Evolutionary conservation across 1,140 invertebrate genomes (phyloP), one percentile per base, ranked within the genome.

Genomic region (Asobara japonica): DNA sequence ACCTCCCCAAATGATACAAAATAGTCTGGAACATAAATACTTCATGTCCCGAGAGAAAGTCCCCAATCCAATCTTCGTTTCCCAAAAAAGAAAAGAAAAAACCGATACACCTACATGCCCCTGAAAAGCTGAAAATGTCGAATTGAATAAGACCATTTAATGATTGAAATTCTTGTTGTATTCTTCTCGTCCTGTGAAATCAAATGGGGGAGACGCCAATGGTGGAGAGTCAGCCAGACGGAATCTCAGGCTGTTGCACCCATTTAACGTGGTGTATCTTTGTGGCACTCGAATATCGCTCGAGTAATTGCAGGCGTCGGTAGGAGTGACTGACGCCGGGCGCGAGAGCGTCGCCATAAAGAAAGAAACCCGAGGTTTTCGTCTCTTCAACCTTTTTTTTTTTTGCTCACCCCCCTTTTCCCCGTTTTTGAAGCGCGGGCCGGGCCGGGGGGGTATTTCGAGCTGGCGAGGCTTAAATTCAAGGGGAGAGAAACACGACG

Each of bases 241-340:
- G 29, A 62, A 62, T 62, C 27, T 31, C 29, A 62, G 60, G 60
- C 60, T 62, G 60, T 62, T 62, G 60, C 60, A 62, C 60, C 60
- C 60, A 30, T 62, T 62, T 62, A 62, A 30, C 29, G 60, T 62
- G 60, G 60, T 62, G 27, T 62, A 62, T 62, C 25, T 62, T n/a
- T 62, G 60, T 62, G 60, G 60, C 60, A 62, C 60, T 62, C 60
- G 60, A 62, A 62, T 56, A 56, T 62, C 27, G 60, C 60, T 31
- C 60, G 60, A 62, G 60, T 62, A 62, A 62, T 62, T 62, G 60
- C 60, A 62, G 60, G 60, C 60, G 60, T 62, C 60, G 60, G 60
- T 16, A 29, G 29, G 60, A 30, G 60, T 62, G 60, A 62, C 25
- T 62, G 60, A 62, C 29, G 60, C 29, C 27, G 60, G 60, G 60